Percentiles rank a stretch among this genome's conserved stretches.
phyloP scores from a whole-genome alignment of 2,888 invertebrate genomes.

The Ormyrus nitidulus region DNA sequence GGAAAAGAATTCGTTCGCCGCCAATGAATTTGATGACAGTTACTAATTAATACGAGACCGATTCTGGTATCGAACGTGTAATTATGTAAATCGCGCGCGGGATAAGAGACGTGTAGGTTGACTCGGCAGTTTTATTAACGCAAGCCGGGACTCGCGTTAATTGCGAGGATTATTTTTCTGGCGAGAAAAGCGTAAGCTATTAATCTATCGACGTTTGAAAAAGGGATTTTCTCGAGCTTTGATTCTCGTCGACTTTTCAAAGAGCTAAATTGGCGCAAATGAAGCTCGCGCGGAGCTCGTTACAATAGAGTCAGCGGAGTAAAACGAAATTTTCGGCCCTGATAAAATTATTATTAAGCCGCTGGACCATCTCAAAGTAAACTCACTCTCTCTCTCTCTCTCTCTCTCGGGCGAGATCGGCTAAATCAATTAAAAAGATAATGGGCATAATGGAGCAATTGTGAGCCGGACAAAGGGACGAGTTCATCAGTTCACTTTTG shows the following conservation, averaged over 20 bases:
- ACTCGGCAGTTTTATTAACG: slow-evolving; percentile 29
- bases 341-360: slow-evolving; percentile 30
- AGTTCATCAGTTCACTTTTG: slow-evolving; percentile 43
- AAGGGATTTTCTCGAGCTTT: too few species aligned
- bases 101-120: slow-evolving; percentile 7
- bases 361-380: slow-evolving; percentile 21
- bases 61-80: slow-evolving; percentile 11
- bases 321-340: background rate
- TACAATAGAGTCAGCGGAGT: too few species aligned
- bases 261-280: background rate
- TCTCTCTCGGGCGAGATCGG: slow-evolving; percentile 5
- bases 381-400: background rate
- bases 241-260: too few species aligned
- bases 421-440: slow-evolving; percentile 55
- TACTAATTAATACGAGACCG: slow-evolving; percentile 35
- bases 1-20: slow-evolving; percentile 23
- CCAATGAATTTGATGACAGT: slow-evolving; percentile 33
- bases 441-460: slow-evolving; percentile 50
- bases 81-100: slow-evolving; percentile 38
- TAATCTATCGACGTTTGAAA: too few species aligned
- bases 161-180: too few species aligned
- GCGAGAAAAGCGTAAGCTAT: too few species aligned
- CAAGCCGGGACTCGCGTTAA: background rate
- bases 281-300: too few species aligned
- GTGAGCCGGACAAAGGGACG: slow-evolving; percentile 41